These are phyloP conservation scores for Procavia capensis DNA, from an alignment of 2,113 vertebrate species.

Conservation along the genomic window DNA sequence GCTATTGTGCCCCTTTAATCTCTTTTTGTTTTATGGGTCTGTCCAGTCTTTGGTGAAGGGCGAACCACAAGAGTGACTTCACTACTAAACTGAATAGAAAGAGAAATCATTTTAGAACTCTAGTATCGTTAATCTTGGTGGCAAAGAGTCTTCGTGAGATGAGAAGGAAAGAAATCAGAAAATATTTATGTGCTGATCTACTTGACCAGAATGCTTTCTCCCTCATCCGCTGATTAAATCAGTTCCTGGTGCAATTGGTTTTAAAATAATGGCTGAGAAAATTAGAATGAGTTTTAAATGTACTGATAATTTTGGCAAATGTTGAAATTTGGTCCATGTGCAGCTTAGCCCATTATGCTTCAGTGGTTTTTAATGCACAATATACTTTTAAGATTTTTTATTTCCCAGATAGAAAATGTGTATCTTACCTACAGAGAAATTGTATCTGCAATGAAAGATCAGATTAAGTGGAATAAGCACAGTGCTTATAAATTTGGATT, in stretches of 20 bases:
- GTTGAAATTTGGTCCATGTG: conserved; percentile 52
- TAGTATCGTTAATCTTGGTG: not conserved
- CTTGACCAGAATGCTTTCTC: conserved; percentile 69
- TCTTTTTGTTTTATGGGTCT: no score
- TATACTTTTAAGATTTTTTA: conserved; percentile 70
- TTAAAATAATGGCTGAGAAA: conserved; percentile 80
- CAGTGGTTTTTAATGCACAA: conserved; percentile 79
- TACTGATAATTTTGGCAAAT: conserved; percentile 76
- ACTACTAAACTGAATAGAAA: no score
- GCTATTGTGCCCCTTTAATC: no score
- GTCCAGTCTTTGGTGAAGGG: no score
- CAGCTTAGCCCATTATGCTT: conserved; percentile 69
- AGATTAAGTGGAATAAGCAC: conserved; percentile 79
- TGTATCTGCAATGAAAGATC: conserved; percentile 72
- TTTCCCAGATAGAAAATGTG: conserved; percentile 70
- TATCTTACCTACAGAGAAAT: conserved; percentile 75
- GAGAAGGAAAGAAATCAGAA: conserved; percentile 46
- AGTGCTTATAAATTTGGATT: conserved; percentile 78
- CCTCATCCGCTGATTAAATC: conserved; percentile 65
- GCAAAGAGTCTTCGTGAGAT: conserved; percentile 33
- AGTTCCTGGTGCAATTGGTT: conserved; percentile 29
- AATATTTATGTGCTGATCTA: conserved; percentile 45
- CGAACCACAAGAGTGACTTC: no score
- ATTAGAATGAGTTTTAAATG: conserved; percentile 80
- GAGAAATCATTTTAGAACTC: conserved; percentile 21